These are phyloP conservation scores for Steatornis caripensis DNA, from an alignment of 2,113 vertebrate species.

Conservation along the genomic window DNA sequence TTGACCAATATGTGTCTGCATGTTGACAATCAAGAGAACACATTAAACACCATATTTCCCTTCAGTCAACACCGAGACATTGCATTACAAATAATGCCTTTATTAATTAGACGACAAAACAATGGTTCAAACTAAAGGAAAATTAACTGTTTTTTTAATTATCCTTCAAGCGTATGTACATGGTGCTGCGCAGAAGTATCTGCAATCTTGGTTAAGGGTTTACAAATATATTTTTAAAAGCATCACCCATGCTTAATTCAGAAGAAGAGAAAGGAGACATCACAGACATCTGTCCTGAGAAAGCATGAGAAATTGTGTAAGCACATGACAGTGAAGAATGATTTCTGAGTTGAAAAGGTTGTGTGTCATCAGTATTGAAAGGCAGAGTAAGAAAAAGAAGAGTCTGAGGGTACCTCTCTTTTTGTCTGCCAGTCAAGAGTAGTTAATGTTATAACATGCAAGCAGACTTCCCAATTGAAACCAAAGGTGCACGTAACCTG, in stretches of 20 bases:
- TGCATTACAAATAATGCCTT: neutral
- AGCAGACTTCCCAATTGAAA: neutral
- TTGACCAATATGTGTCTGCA: neutral
- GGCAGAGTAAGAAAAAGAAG: neutral
- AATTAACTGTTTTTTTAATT: neutral
- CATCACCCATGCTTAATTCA: neutral
- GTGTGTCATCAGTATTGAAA: too few species aligned
- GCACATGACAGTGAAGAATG: neutral
- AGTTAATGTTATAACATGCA: neutral
- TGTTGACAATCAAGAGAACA: neutral
- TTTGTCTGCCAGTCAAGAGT: neutral
- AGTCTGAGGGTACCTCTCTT: neutral
- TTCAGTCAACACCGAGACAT: neutral
- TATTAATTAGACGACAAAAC: neutral
- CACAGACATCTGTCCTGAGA: neutral
- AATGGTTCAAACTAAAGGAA: neutral
- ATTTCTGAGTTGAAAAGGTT: neutral
- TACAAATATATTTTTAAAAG: neutral
- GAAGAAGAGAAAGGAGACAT: neutral
- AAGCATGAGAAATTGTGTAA: neutral
- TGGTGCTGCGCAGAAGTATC: neutral
- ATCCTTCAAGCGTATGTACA: neutral
- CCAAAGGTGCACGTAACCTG: neutral
- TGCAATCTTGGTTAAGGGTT: neutral
- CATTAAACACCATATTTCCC: neutral